Conservation (phyloP, 2,888 invertebrate species). For the Ectemnius lituratus region DNA sequence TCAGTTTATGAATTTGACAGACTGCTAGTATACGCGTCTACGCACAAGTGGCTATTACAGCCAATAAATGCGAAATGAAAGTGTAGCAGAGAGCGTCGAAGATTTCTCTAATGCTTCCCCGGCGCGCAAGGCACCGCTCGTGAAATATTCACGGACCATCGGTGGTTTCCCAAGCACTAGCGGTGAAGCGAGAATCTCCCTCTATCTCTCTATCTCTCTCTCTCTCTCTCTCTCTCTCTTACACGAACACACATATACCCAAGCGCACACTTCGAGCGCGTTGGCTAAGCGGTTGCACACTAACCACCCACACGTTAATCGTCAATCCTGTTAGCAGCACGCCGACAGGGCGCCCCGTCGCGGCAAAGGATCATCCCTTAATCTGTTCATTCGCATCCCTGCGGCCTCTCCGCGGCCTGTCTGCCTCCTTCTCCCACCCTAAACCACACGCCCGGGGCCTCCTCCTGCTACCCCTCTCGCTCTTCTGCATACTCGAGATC, state of each 20-base stretch:
- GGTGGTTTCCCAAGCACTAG: constrained; percentile 45
- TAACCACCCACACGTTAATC: constrained; percentile 65
- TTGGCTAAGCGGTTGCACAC: constrained; percentile 57
- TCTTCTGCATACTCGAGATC: constrained; percentile 16
- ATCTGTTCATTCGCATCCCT: constrained; percentile 77
- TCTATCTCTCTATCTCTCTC: no score
- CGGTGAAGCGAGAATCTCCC: no score
- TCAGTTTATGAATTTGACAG: no score
- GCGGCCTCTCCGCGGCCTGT: constrained; percentile 62
- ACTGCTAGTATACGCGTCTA: no score
- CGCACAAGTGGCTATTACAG: no score
- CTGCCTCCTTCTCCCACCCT: no score
- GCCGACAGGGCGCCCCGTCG: constrained; percentile 70
- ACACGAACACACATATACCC: no score
- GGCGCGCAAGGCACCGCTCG: constrained; percentile 11
- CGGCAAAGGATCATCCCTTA: constrained; percentile 76
- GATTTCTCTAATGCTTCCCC: constrained; percentile 14
- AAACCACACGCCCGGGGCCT: constrained; percentile 21
- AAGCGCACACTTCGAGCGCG: no score
- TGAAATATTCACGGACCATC: constrained; percentile 59
- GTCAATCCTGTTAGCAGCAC: constrained; percentile 67
- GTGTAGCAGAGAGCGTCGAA: constrained; percentile 21
- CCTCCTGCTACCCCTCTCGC: constrained; percentile 20
- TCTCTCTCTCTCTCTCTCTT: no score
- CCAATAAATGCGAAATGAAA: constrained; percentile 2